Evolutionary conservation across 2,888 invertebrate species (phyloP).

Genomic region (Clitarchus hookeri): DNA sequence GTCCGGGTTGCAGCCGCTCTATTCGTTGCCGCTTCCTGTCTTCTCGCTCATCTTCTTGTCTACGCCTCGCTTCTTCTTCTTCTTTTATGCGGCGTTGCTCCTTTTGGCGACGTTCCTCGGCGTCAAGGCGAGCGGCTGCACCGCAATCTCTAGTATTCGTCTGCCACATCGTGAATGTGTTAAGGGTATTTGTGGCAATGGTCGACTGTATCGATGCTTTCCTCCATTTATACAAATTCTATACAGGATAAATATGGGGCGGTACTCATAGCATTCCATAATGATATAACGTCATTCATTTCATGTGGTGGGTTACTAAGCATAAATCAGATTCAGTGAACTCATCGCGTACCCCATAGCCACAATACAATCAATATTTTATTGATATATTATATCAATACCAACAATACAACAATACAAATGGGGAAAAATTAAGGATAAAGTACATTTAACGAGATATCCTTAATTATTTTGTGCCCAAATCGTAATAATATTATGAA

Average conservation of each 20-base stretch:
- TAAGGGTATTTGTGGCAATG: background rate
- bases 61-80: background rate
- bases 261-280: background rate
- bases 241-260: too few species aligned
- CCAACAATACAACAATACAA: background rate
- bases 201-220: background rate
- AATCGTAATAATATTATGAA: background rate
- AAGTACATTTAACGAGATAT: background rate
- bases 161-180: background rate
- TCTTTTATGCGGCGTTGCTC: too few species aligned
- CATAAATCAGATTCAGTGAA: background rate
- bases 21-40: background rate
- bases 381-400: background rate
- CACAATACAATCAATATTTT: background rate
- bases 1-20: background rate
- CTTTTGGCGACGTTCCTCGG: conserved; percentile 2
- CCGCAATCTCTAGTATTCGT: background rate
- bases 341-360: background rate
- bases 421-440: background rate
- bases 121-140: background rate
- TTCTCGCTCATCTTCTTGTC: background rate
- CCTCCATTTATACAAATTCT: background rate
- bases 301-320: too few species aligned
- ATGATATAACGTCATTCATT: background rate
- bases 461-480: background rate